A percentile compares a stretch with the other conserved stretches of the same genome.
phyloP scores from a whole-genome alignment of 2,113 vertebrate species.

The Actenoides lindsayi region DNA sequence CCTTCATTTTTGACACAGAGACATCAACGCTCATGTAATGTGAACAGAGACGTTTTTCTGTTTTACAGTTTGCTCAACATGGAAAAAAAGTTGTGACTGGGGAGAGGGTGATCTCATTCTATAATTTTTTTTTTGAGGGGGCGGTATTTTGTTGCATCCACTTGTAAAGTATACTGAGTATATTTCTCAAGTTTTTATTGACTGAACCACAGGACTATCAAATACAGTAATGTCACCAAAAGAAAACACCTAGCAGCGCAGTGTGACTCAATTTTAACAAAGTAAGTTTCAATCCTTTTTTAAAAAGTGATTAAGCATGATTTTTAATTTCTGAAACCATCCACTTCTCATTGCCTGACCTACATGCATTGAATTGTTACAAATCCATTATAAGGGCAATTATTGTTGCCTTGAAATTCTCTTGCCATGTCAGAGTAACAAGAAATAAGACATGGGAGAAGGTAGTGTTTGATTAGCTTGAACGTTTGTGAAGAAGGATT shows the following conservation, averaged over 20 bases:
- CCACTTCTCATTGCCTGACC: slow-evolving; percentile 65
- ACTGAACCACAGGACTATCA: background rate
- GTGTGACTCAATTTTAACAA: slow-evolving; percentile 75
- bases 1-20: slow-evolving; percentile 33
- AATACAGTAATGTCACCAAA: slow-evolving; percentile 36
- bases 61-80: slow-evolving; percentile 43
- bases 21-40: slow-evolving; percentile 15
- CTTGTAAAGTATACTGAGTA: slow-evolving; percentile 35
- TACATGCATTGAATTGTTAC: slow-evolving; percentile 73
- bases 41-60: background rate
- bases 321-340: slow-evolving; percentile 68
- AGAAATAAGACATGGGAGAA: slow-evolving; percentile 66
- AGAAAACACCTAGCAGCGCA: slow-evolving; percentile 1
- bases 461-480: slow-evolving; percentile 66
- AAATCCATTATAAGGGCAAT: slow-evolving; percentile 77
- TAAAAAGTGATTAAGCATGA: slow-evolving; percentile 69
- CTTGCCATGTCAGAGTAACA: slow-evolving; percentile 61
- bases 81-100: slow-evolving; percentile 40
- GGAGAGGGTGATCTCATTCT: slow-evolving; percentile 39
- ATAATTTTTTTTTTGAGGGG: background rate
- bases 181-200: slow-evolving; percentile 57
- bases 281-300: slow-evolving; percentile 62
- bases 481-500: slow-evolving; percentile 57
- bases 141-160: slow-evolving; percentile 18
- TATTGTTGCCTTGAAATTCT: slow-evolving; percentile 75